Conservation (phyloP, 2,113 vertebrate genomes). For the Pseudonaja textilis region DNA sequence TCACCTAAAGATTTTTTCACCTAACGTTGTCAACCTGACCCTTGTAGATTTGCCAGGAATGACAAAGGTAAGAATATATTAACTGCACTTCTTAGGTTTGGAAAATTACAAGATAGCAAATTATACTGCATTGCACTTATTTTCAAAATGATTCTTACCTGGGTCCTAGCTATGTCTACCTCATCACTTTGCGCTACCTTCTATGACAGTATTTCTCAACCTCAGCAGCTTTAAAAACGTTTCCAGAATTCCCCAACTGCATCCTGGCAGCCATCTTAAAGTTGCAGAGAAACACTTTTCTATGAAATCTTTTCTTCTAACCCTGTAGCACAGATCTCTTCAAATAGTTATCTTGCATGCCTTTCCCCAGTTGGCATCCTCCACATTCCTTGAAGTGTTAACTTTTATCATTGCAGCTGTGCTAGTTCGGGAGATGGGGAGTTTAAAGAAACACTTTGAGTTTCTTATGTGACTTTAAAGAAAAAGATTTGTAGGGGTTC, state of each 20-base stretch:
- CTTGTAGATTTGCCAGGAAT: conserved; percentile 97
- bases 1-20: conserved; percentile 96
- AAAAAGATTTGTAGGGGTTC: too few species aligned
- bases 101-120: background rate
- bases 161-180: too few species aligned
- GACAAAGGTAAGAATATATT: conserved; percentile 83
- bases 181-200: background rate
- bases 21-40: conserved; percentile 93
- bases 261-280: background rate
- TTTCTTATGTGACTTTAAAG: background rate
- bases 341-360: background rate
- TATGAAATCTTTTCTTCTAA: background rate
- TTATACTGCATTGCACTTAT: background rate
- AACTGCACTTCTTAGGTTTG: background rate
- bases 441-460: background rate
- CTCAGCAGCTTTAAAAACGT: background rate
- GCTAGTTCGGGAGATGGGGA: background rate
- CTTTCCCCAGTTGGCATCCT: background rate
- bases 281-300: background rate
- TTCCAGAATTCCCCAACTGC: background rate
- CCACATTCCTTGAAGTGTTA: background rate
- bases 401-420: background rate
- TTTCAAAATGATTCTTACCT: background rate
- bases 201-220: background rate
- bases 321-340: background rate